These are phyloP conservation scores for Gnathonemus longibarbis DNA, from an alignment of 2,113 vertebrate species.

Conservation along the genomic window DNA sequence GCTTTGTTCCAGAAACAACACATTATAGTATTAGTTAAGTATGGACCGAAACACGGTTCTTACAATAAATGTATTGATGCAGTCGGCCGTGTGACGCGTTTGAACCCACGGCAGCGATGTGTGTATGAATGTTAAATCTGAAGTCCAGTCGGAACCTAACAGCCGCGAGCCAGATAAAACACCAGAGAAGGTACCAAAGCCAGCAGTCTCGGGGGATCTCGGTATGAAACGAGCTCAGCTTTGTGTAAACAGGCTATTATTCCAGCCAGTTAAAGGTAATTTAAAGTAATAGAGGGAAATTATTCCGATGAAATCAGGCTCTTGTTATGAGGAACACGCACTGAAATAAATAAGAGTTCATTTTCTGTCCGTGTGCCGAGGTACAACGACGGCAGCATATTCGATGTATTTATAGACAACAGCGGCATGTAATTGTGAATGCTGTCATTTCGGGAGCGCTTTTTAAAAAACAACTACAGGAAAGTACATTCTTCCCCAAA, in stretches of 20 bases:
- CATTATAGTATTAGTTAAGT: background rate
- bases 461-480: background rate
- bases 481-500: slow-evolving; percentile 2
- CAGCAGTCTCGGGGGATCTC: background rate
- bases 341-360: background rate
- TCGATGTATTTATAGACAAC: background rate
- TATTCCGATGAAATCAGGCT: background rate
- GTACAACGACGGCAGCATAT: background rate
- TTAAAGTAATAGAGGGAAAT: slow-evolving; percentile 6
- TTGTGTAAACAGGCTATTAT: background rate
- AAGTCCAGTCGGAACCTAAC: background rate
- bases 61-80: background rate
- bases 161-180: background rate
- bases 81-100: background rate
- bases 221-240: background rate
- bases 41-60: background rate
- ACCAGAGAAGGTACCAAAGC: background rate
- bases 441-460: background rate
- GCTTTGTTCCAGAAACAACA: background rate
- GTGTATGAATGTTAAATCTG: background rate
- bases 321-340: background rate
- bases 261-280: slow-evolving; percentile 12
- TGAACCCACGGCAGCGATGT: background rate
- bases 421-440: slow-evolving; percentile 10
- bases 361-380: background rate